Conservation (phyloP, 2,797 vertebrate genomes). For the Megaceryle alcyon region DNA sequence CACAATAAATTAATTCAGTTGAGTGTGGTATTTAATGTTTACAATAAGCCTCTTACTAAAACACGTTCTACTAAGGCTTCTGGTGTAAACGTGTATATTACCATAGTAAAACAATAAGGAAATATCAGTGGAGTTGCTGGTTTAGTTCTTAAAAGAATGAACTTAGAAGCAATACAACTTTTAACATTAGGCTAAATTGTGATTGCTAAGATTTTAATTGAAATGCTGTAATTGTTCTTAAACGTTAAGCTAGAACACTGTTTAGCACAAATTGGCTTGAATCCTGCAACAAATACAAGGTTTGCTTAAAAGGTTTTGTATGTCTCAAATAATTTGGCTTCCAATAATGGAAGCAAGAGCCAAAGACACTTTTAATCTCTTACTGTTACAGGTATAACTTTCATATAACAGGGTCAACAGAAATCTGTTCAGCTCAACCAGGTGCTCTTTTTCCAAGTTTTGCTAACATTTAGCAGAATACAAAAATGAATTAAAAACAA, state of each 20-base stretch:
- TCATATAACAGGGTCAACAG: conserved; percentile 15
- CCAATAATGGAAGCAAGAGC: conserved; percentile 5
- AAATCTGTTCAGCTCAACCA: conserved; percentile 3
- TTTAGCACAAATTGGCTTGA: conserved; percentile 13
- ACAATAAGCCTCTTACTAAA: conserved; percentile 23
- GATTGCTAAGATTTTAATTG: conserved; percentile 23
- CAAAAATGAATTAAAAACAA: neutral
- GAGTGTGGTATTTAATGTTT: conserved; percentile 40
- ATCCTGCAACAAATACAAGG: conserved; percentile 12
- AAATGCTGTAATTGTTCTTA: conserved; percentile 5
- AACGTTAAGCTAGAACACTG: neutral
- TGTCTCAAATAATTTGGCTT: conserved; percentile 19
- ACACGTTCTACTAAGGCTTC: neutral
- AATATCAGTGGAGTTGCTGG: conserved; percentile 7
- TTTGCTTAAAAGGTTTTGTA: neutral
- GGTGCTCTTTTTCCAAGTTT: neutral
- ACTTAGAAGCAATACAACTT: conserved; percentile 46
- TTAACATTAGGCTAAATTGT: conserved; percentile 16
- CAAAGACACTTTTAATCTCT: conserved; percentile 29
- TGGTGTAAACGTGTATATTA: neutral
- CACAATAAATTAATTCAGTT: conserved; percentile 41
- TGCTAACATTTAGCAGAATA: neutral
- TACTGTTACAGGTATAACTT: neutral
- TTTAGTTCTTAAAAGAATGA: conserved; percentile 32
- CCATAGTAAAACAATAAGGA: neutral